Evolutionary conservation across 2,888 invertebrate genomes (phyloP).

Genomic region (Perizoma affinitatum): DNA sequence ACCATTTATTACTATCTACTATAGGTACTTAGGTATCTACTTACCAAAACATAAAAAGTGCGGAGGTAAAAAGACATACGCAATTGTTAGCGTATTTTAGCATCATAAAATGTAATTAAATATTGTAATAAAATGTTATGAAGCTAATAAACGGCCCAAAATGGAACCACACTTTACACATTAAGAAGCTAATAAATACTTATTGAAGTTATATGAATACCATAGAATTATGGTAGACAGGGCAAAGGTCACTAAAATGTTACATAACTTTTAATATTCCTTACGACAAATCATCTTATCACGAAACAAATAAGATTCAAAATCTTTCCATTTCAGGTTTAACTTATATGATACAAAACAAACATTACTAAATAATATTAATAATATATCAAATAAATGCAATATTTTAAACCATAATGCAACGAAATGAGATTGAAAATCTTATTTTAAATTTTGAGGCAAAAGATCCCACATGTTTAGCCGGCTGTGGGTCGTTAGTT

Average conservation of each 20-base stretch:
- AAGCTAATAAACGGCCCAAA: too few species aligned
- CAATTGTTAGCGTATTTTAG: too few species aligned
- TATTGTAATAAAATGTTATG: too few species aligned
- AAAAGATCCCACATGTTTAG: conserved; percentile 70
- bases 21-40: too few species aligned
- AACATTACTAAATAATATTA: conserved; percentile 45
- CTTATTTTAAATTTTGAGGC: conserved; percentile 51
- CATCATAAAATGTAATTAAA: too few species aligned
- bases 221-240: conserved; percentile 55
- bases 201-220: conserved; percentile 63
- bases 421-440: conserved; percentile 37
- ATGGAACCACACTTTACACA: conserved; percentile 46
- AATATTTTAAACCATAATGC: conserved; percentile 43
- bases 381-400: conserved; percentile 16
- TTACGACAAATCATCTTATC: conserved; percentile 32
- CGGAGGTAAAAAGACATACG: too few species aligned
- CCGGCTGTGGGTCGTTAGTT: conserved; percentile 68
- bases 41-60: too few species aligned
- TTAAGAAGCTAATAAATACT: conserved; percentile 37
- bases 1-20: too few species aligned
- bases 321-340: conserved; percentile 29
- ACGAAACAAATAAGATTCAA: conserved; percentile 36
- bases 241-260: conserved; percentile 55
- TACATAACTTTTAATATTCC: conserved; percentile 33
- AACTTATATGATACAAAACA: conserved; percentile 61